These are phyloP conservation scores for Teleiodes luculella DNA, from an alignment of 2,888 invertebrate genomes.

Conservation along the genomic window DNA sequence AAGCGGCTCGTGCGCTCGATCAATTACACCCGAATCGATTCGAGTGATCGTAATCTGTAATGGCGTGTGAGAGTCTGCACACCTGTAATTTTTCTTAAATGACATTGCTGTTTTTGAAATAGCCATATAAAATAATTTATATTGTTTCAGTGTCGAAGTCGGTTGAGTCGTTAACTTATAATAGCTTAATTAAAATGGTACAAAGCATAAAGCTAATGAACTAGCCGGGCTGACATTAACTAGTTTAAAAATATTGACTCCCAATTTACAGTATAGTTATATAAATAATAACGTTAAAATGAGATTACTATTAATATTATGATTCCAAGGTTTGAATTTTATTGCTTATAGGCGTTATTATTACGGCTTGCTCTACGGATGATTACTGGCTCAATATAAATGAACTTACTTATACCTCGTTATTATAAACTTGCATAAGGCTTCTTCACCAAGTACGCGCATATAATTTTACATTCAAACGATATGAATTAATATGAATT, in stretches of 20 bases:
- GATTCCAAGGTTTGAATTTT: neutral
- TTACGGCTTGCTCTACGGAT: neutral
- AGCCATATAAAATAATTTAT: neutral
- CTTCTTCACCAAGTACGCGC: too few relatives aligned
- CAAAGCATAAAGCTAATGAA: too few relatives aligned
- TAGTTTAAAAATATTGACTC: neutral
- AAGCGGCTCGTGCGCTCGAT: constrained; percentile 56
- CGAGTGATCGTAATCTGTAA: constrained; percentile 66
- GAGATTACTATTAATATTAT: neutral
- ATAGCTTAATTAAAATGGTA: neutral
- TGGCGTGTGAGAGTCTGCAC: constrained; percentile 48
- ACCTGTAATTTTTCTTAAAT: constrained; percentile 49
- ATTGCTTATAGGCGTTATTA: neutral
- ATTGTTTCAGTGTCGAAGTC: neutral
- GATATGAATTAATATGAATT: too few relatives aligned
- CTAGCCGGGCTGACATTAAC: neutral
- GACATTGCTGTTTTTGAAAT: constrained; percentile 6
- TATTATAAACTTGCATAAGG: too few relatives aligned
- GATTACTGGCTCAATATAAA: neutral
- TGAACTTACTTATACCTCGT: too few relatives aligned
- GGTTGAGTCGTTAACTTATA: neutral
- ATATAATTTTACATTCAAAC: too few relatives aligned
- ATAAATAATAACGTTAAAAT: neutral
- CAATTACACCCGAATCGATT: constrained; percentile 67
- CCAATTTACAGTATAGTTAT: neutral